A percentile compares a stretch with the other conserved stretches of the same genome.
These are phyloP conservation scores for Drosophila sulfurigaster DNA, from an alignment of 1,140 invertebrate genomes.

Conservation along the genomic window DNA sequence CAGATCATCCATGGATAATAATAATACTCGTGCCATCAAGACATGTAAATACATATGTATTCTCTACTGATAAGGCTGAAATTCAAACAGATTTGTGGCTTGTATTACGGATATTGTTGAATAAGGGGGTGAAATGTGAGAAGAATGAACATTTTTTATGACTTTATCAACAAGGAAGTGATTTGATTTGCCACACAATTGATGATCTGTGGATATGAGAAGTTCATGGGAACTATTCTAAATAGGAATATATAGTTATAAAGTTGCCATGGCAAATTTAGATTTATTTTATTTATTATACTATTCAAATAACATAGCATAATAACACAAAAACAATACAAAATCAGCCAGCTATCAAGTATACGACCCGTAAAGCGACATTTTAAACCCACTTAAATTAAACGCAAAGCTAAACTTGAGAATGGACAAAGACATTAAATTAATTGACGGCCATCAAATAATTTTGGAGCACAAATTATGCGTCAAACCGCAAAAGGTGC, in stretches of 20 bases:
- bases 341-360: background rate
- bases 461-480: constrained; percentile 76
- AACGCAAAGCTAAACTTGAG: constrained; percentile 47
- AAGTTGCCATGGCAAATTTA: too few species aligned
- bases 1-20: constrained; percentile 32
- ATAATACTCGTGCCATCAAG: constrained; percentile 29
- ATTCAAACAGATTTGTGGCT: constrained; percentile 31
- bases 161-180: constrained; percentile 11
- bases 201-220: background rate
- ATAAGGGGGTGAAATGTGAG: background rate
- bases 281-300: too few species aligned
- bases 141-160: constrained; percentile 16
- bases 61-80: constrained; percentile 3
- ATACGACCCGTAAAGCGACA: constrained; percentile 4
- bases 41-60: constrained; percentile 15
- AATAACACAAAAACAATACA: too few species aligned
- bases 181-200: background rate
- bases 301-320: too few species aligned
- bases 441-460: constrained; percentile 81
- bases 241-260: too few species aligned
- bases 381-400: constrained; percentile 20
- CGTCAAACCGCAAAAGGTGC: constrained; percentile 67
- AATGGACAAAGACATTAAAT: constrained; percentile 72
- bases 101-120: background rate
- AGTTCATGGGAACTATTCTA: background rate